These are phyloP conservation scores for Andrena praecox DNA, from an alignment of 2,888 invertebrate species.

Conservation along the genomic window DNA sequence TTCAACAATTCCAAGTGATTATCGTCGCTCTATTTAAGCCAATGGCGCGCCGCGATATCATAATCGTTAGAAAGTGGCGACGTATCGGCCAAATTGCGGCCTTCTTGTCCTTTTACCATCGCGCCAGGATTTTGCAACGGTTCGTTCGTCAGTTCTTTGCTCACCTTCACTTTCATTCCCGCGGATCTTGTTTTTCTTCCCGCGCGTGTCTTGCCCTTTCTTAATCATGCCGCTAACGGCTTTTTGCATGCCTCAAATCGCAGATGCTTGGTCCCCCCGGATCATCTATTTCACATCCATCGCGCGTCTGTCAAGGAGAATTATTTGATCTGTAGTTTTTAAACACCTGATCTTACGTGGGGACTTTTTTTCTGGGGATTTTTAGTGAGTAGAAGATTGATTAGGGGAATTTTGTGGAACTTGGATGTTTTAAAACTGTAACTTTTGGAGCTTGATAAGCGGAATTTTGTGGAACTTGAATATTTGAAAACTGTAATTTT, in stretches of 20 bases:
- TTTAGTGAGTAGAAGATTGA: not conserved
- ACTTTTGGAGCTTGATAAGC: not conserved
- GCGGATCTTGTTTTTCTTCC: slow-evolving; percentile 43
- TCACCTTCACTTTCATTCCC: slow-evolving; percentile 70
- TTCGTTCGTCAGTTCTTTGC: slow-evolving; percentile 45
- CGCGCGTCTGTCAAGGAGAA: not conserved
- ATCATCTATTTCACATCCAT: slow-evolving; percentile 4
- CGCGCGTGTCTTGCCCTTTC: slow-evolving; percentile 36
- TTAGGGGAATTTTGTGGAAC: not conserved
- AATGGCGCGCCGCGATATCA: slow-evolving; percentile 41
- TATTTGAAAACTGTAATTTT: not conserved
- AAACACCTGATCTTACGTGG: not conserved
- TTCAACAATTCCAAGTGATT: not conserved
- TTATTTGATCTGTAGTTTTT: not conserved
- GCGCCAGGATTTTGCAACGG: slow-evolving; percentile 57
- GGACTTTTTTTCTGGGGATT: not conserved
- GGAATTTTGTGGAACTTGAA: not conserved
- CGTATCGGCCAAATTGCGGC: slow-evolving; percentile 58
- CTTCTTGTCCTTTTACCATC: slow-evolving; percentile 61
- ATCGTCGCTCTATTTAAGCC: slow-evolving; percentile 23
- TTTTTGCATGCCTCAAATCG: slow-evolving; percentile 19
- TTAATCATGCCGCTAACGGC: slow-evolving; percentile 19
- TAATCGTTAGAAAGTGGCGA: slow-evolving; percentile 65
- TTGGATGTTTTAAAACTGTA: not conserved
- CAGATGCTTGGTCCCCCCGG: not conserved